A percentile compares a stretch with the other conserved stretches of the same genome.
phyloP scores from a whole-genome alignment of 2,113 vertebrate species.

The Amphilophus citrinellus region DNA sequence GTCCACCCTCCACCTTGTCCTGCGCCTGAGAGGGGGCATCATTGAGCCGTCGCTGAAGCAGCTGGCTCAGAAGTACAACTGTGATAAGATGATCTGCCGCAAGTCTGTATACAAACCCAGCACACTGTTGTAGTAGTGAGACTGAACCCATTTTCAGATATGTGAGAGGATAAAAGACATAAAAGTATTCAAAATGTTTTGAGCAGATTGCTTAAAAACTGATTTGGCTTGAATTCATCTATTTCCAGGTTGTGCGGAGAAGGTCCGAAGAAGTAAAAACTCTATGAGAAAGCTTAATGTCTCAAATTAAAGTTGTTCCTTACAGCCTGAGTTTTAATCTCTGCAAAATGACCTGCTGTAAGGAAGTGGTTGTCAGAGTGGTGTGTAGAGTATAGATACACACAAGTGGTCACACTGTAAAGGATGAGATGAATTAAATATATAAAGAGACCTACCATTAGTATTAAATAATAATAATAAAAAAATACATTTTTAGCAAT shows the following conservation, averaged over 20 bases:
- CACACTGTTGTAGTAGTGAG: neutral
- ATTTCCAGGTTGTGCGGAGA: too few relatives aligned
- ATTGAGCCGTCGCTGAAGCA: conserved; percentile 95
- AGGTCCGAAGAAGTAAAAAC: neutral
- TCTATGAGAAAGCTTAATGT: too few relatives aligned
- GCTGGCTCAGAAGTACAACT: conserved; percentile 98
- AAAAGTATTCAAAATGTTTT: neutral
- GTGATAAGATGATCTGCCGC: conserved; percentile 98
- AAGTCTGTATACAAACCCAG: conserved; percentile 83
- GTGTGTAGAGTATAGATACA: too few relatives aligned
- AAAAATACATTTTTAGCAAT: neutral
- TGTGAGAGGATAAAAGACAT: neutral
- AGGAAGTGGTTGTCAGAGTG: too few relatives aligned
- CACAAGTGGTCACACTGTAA: too few relatives aligned
- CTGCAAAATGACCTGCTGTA: too few relatives aligned
- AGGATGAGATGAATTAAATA: too few relatives aligned
- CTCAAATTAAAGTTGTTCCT: neutral
- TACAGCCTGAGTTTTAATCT: neutral
- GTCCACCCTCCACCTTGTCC: conserved; percentile 94
- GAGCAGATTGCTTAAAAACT: neutral
- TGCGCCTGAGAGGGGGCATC: conserved; percentile 95
- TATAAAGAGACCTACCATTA: too few relatives aligned
- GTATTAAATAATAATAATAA: too few relatives aligned
- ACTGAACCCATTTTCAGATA: neutral
- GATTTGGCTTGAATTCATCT: neutral